Conservation (phyloP, 2,888 invertebrate genomes). For the Metallyticus violacea region DNA sequence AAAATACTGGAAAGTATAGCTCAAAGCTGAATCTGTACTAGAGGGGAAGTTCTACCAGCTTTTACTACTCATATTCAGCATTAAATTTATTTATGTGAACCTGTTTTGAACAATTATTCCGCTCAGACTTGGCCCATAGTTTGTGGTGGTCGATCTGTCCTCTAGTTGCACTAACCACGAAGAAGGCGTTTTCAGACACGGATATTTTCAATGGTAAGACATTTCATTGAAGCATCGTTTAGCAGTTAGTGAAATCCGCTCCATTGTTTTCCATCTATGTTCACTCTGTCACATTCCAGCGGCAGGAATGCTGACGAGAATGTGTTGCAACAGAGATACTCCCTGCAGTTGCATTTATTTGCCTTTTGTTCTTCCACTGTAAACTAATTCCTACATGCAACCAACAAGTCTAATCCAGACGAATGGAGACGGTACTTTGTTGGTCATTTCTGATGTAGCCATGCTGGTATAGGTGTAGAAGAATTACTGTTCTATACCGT, state of each 20-base stretch:
- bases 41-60: too few relatives aligned
- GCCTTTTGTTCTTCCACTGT: neutral
- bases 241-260: neutral
- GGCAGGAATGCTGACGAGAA: neutral
- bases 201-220: neutral
- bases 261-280: neutral
- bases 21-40: too few relatives aligned
- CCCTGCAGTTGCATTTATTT: neutral
- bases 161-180: neutral
- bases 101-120: too few relatives aligned
- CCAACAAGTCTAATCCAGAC: neutral
- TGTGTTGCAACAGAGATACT: neutral
- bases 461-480: neutral
- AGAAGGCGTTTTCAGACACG: neutral
- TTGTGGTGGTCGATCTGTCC: too few relatives aligned
- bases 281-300: neutral
- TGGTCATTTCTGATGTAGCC: neutral
- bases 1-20: too few relatives aligned
- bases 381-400: neutral
- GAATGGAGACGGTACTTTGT: neutral
- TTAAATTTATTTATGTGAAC: too few relatives aligned
- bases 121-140: too few relatives aligned
- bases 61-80: too few relatives aligned
- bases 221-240: neutral
- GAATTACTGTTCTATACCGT: neutral